Evolutionary conservation across 1,140 invertebrate species (phyloP).

Genomic region (Pygmarrhopalites habei): DNA sequence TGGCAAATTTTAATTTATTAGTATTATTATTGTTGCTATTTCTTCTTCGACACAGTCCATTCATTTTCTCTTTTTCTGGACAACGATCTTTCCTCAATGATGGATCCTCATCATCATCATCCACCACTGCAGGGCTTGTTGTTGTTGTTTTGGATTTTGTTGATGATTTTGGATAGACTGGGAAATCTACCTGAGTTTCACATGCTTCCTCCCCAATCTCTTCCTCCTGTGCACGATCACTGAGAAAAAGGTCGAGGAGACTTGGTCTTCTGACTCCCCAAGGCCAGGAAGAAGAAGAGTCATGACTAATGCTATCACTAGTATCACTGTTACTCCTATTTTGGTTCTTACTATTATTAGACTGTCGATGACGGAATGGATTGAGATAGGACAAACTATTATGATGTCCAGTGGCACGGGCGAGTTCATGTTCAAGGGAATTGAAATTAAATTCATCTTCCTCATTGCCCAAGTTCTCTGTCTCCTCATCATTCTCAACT

Average conservation of each 20-base stretch:
- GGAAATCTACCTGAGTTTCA: neutral
- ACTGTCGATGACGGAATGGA: neutral
- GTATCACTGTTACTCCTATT: too few relatives aligned
- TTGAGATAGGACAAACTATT: too few relatives aligned
- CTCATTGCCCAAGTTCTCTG: conserved; percentile 8
- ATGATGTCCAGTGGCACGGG: conserved; percentile 24
- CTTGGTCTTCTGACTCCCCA: neutral
- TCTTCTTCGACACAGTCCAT: neutral
- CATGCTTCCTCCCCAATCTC: conserved; percentile 12
- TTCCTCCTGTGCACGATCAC: neutral
- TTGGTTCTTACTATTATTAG: neutral
- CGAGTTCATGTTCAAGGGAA: conserved; percentile 37
- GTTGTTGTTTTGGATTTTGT: too few relatives aligned
- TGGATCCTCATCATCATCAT: conserved; percentile 25
- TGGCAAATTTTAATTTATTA: neutral
- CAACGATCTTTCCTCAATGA: conserved; percentile 29
- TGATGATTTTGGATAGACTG: neutral
- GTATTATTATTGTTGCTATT: too few relatives aligned
- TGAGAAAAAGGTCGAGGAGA: conserved; percentile 4
- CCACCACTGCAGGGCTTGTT: neutral
- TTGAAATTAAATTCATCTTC: conserved; percentile 29
- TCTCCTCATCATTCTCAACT: conserved; percentile 23
- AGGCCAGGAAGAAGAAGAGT: too few relatives aligned
- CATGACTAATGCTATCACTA: neutral
- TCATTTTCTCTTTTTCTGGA: conserved; percentile 17